A percentile compares a stretch with the other conserved stretches of the same genome.
These are phyloP conservation scores for Sebastes wilsoni DNA, from an alignment of 2,797 vertebrate genomes.

Conservation along the genomic window DNA sequence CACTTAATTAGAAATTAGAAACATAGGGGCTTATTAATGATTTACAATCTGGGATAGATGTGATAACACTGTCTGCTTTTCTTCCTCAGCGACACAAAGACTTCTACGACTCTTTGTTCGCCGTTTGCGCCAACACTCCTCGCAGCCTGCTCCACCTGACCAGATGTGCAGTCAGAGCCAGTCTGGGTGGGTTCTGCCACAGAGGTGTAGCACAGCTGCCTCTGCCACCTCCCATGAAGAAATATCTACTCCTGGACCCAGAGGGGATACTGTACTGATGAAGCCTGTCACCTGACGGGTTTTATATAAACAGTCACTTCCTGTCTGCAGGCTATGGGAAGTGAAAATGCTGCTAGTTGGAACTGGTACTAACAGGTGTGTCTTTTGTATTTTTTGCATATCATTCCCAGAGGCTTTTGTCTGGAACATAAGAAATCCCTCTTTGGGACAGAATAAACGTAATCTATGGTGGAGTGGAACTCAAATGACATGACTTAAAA, in stretches of 20 bases:
- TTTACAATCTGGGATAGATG: background rate
- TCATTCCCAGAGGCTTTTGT: background rate
- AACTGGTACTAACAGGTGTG: background rate
- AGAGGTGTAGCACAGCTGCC: slow-evolving; percentile 80
- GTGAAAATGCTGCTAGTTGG: background rate
- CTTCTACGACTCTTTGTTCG: slow-evolving; percentile 94
- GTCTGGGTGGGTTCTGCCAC: slow-evolving; percentile 80
- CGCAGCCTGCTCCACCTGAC: slow-evolving; percentile 91
- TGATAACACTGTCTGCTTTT: background rate
- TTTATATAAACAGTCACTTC: background rate
- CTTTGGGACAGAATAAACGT: background rate
- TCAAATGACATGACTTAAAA: background rate
- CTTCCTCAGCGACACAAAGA: slow-evolving; percentile 82
- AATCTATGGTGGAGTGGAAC: background rate
- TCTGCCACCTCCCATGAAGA: slow-evolving; percentile 86
- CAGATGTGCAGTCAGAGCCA: slow-evolving; percentile 85
- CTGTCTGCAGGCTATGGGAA: background rate
- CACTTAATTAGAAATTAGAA: too few relatives aligned
- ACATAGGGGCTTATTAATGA: background rate
- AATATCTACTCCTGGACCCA: slow-evolving; percentile 89
- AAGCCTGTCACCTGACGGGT: background rate
- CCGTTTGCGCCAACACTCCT: slow-evolving; percentile 87
- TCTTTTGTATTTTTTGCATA: background rate
- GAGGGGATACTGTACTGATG: slow-evolving; percentile 85
- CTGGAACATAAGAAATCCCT: background rate